Evolutionary conservation across 2,888 invertebrate species (phyloP), one percentile per base, ranked within the genome.

Genomic region (Metacarcinus magister): DNA sequence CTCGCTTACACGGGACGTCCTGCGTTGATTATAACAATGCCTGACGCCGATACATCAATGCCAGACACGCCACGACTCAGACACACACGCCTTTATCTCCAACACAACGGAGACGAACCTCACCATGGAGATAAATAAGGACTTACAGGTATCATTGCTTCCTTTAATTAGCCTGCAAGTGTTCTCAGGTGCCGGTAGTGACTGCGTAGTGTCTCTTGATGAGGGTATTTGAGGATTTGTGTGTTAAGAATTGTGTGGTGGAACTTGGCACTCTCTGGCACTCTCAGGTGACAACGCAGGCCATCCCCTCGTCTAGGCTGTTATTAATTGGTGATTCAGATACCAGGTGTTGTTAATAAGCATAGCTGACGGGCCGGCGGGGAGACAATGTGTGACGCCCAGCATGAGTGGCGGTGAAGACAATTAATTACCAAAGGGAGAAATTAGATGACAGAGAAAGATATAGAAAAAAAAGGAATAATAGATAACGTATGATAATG

Each of bases 281-380:
- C 39, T 32, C 44, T 91, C 94, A 28, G 23, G 91, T 96, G 94
- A 96, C 96, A 96, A 96, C 94, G 96, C 94, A 82, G 75, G 60
- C 93, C 95, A 93, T 93, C 94, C 90, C 93, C 94, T 96, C 94
- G 94, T 96, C 96, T 92, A 60, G 92, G 91, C 75, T 94, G 94
- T 96, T 96, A 96, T 96, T 96, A 96, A 96, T 96, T 96, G 96
- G 96, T 96, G 96, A 96, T 96, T 96, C 93, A 96, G 94, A 96
- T 94, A 94, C 94, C 96, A 94, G 96, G 91, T 91, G 94, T 94
- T 96, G 96, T 96, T 96, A 96, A 96, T 96, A 94, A 94, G 92
- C 96, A 96, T 90, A 94, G 96, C 94, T 96, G 96, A 94, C 75
- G 90, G 94, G 90, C 44, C 48, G 89, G 94, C 94, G 75, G 16